Conservation (phyloP, 2,797 vertebrate genomes). For the Menidia menidia region DNA sequence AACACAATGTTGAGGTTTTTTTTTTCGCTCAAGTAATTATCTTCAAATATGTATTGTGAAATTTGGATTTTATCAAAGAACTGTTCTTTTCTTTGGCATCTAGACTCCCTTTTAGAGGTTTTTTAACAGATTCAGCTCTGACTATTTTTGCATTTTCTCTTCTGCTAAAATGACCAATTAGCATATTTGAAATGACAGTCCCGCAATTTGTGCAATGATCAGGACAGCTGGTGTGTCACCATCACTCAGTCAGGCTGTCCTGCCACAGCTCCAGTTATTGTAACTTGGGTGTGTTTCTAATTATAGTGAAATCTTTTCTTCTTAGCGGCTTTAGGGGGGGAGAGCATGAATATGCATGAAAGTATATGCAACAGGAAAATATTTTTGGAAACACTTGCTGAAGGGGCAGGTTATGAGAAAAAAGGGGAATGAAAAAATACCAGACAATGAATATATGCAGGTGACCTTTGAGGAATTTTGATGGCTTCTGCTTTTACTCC, state of each 20-base stretch:
- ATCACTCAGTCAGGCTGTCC: constrained; percentile 20
- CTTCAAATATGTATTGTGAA: constrained; percentile 7
- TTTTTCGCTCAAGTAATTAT: constrained; percentile 23
- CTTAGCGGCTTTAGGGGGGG: constrained; percentile 8
- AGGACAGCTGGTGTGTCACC: constrained; percentile 24
- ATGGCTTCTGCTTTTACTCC: too few relatives aligned
- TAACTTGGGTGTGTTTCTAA: constrained; percentile 26
- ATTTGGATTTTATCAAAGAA: constrained; percentile 23
- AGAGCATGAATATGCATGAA: constrained; percentile 5
- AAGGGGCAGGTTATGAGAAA: background rate
- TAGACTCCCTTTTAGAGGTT: constrained; percentile 51
- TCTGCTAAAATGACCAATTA: constrained; percentile 72
- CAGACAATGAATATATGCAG: too few relatives aligned
- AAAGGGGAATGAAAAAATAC: too few relatives aligned
- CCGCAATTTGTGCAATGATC: constrained; percentile 44
- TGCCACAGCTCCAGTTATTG: constrained; percentile 9
- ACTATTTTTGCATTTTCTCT: constrained; percentile 51
- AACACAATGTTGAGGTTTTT: background rate
- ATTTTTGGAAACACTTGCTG: background rate
- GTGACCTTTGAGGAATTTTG: too few relatives aligned
- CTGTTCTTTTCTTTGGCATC: constrained; percentile 50
- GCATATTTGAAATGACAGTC: constrained; percentile 65
- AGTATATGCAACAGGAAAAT: background rate
- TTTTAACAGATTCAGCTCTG: constrained; percentile 59
- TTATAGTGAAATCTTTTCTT: constrained; percentile 31